Base-by-base conservation (phyloP, 2,888 invertebrate genomes). In the Rhamnusium bicolor region DNA sequence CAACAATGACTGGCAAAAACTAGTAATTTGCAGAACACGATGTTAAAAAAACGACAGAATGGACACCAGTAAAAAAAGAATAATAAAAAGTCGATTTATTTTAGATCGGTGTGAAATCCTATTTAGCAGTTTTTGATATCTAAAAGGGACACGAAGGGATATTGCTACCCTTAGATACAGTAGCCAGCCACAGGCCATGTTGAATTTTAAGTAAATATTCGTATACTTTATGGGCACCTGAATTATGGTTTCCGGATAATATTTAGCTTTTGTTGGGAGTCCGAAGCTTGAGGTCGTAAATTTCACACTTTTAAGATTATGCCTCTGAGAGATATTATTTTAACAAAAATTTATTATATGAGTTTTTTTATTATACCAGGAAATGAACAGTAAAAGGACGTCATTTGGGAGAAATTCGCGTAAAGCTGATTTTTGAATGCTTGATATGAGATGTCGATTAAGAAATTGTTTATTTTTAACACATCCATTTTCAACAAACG, bases 171-270 rank as follows among this genome's bases (percentile, higher is more conserved):
- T 29, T 16, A 54, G 49, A 70, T 60, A 66, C 49, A 69, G 74
- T 63, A 62, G 69, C 58, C 47, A 62, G 47, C 40, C 56, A 40
- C 53, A 65, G 66, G 24, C 72, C 73, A 75, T 71, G 73, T 74
- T 79, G 77, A 78, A 80, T 79, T 77, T 77, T 75, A 77, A 78
- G 46, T 65, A 56, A 67, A 78, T 76, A 80, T 77, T 77, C 72
- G 71, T 71, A 61, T 77, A 71, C 73, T 76, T 73, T 75, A 73
- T 58, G 66, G 67, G 61, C 75, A 74, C 72, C 75, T 81, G 79
- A 81, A 79, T 80, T 81, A 81, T 81, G 78, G 78, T 74, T 81
- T 81, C 81, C 81, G 80, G 78, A 77, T 73, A 75, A 76, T 75
- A 79, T 77, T 78, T 69, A 72, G 72, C 77, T 72, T 80, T 74